Conservation (phyloP, 1,140 invertebrate genomes). For the Globodera ellingtonae region DNA sequence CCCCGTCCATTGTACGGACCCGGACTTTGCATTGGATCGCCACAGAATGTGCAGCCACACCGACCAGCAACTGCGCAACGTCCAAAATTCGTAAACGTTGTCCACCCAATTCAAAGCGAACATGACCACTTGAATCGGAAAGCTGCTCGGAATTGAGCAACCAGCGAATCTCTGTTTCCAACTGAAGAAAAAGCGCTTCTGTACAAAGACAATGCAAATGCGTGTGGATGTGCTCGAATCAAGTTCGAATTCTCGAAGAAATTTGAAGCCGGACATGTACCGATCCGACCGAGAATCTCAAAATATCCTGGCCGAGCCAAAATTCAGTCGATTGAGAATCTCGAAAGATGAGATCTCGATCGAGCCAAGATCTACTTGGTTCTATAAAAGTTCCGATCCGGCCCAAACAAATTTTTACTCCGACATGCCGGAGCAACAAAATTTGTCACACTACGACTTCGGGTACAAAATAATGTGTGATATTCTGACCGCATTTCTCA, state of each 20-base stretch:
- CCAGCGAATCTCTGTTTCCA: neutral
- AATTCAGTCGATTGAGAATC: too few species aligned
- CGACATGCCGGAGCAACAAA: too few species aligned
- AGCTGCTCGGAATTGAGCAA: slow-evolving; percentile 5
- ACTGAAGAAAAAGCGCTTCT: neutral
- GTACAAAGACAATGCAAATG: neutral
- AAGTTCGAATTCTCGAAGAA: neutral
- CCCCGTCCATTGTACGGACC: neutral
- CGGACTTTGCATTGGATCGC: neutral
- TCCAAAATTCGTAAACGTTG: neutral
- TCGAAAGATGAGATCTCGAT: too few species aligned
- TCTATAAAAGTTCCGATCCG: too few species aligned
- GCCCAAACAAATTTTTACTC: too few species aligned
- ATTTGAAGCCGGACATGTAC: too few species aligned
- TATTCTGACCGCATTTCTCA: neutral
- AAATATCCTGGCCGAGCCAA: too few species aligned
- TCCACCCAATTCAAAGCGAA: slow-evolving; percentile 2
- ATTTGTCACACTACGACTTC: too few species aligned
- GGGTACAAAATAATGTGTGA: too few species aligned
- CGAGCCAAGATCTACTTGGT: too few species aligned
- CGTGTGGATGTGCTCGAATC: neutral
- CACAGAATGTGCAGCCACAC: neutral
- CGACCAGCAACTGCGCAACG: neutral
- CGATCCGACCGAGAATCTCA: too few species aligned
- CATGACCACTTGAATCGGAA: neutral